Percentiles rank a stretch among this genome's conserved stretches.
phyloP scores from a whole-genome alignment of 2,797 vertebrate species.

The Distichodus sexfasciatus region DNA sequence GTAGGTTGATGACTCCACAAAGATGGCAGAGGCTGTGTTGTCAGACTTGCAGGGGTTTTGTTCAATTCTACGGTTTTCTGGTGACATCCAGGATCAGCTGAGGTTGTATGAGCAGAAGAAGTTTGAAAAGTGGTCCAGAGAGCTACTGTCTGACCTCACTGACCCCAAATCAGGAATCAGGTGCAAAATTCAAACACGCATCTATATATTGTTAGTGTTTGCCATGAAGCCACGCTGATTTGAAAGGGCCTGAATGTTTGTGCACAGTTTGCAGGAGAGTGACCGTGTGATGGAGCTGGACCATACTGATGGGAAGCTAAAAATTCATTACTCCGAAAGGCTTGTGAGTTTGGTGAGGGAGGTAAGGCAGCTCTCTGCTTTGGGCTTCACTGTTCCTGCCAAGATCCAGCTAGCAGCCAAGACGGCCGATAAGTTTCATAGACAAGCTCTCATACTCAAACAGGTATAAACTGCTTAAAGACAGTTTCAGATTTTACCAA shows the following conservation, averaged over 20 bases:
- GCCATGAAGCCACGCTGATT: no score
- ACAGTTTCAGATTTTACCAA: no score
- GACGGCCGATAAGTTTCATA: conserved; percentile 90
- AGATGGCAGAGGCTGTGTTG: conserved; percentile 84
- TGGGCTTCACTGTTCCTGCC: conserved; percentile 89
- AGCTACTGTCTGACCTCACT: conserved; percentile 85
- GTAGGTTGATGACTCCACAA: conserved; percentile 85
- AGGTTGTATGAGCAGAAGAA: conserved; percentile 89
- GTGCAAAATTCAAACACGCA: no score
- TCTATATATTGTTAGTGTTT: no score
- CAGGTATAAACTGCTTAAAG: conserved; percentile 79
- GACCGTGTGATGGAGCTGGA: conserved; percentile 93
- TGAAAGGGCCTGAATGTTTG: conserved; percentile 8
- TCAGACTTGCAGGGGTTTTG: conserved; percentile 83
- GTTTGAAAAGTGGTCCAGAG: conserved; percentile 93
- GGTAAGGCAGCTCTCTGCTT: conserved; percentile 90
- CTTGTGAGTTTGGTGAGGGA: conserved; percentile 88
- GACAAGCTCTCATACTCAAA: conserved; percentile 93
- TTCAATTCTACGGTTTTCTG: conserved; percentile 75
- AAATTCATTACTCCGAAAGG: conserved; percentile 93
- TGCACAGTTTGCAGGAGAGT: conserved; percentile 84
- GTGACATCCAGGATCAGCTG: conserved; percentile 83
- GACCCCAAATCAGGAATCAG: conserved; percentile 91
- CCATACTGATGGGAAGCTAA: conserved; percentile 82
- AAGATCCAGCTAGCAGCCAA: conserved; percentile 87